Evolutionary conservation across 2,797 vertebrate genomes (phyloP).

Genomic region (Microhierax caerulescens): DNA sequence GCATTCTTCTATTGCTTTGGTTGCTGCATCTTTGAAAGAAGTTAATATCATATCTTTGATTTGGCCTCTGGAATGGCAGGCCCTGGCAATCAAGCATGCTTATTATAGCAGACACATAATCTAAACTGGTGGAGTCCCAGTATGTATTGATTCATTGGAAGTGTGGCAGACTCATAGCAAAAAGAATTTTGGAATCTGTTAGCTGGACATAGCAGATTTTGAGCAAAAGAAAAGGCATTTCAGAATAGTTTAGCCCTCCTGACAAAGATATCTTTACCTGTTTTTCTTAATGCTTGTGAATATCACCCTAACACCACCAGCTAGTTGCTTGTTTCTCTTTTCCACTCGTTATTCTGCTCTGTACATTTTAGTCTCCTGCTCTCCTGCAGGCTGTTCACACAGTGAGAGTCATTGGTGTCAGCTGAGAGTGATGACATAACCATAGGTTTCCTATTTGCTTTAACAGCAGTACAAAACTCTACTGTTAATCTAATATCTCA

Average conservation of each 20-base stretch:
- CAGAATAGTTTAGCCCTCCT: not conserved
- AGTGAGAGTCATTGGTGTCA: not conserved
- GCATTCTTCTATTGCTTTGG: slow-evolving; percentile 60
- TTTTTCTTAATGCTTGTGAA: not conserved
- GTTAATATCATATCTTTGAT: slow-evolving; percentile 69
- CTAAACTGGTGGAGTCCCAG: not conserved
- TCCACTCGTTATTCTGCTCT: not conserved
- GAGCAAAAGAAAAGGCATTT: not conserved
- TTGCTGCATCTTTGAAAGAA: slow-evolving; percentile 62
- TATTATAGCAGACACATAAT: slow-evolving; percentile 48
- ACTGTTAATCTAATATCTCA: slow-evolving; percentile 16
- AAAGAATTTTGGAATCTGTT: slow-evolving; percentile 39
- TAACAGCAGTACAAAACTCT: not conserved
- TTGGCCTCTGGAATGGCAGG: slow-evolving; percentile 62
- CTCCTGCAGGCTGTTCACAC: not conserved
- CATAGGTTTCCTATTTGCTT: not conserved
- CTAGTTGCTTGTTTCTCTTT: not conserved
- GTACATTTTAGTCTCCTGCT: not conserved
- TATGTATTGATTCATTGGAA: slow-evolving; percentile 46
- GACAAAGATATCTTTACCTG: not conserved
- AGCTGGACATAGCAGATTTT: slow-evolving; percentile 26
- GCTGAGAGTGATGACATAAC: not conserved
- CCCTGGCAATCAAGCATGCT: slow-evolving; percentile 67
- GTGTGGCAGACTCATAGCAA: not conserved
- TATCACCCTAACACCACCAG: not conserved